Evolutionary conservation across 2,797 vertebrate genomes (phyloP), one percentile per base, ranked within the genome.

Genomic region (Synanceia verrucosa): DNA sequence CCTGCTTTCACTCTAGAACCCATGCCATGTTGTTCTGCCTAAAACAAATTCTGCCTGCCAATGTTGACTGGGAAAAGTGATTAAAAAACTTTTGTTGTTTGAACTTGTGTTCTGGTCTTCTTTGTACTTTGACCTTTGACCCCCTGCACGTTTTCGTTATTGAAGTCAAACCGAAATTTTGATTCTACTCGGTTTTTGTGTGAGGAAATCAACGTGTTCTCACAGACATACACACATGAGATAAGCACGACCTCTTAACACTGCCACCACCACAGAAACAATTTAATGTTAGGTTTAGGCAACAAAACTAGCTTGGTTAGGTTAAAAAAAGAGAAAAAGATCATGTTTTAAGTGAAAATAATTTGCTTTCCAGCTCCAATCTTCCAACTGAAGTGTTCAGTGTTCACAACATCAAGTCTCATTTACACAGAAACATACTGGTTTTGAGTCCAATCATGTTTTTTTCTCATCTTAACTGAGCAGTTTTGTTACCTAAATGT

Each of bases 71-170:
- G 83, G 62, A 88, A 77, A 86, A 82, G 60, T 63, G 63, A 72
- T 61, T 65, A 70, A 51, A 70, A 80, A 84, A 71, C 31, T 33
- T 53, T 73, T 83, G 77, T 85, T 81, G 86, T 90, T 88, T 79
- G 76, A 78, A 2, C 7, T 4, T 0, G 50, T 70, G 56, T 77
- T 28, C 36, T 47, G 43, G 11, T 66, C 41, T 72, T 43, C 29
- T 65, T 59, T 65, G 6, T 50, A 3, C 29, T 4, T 29, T 69
- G 48, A 46, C 29, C 51, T 41, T 68, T 76, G 34, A 21, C 8
- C 26, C 23, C 37, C 16, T n/a, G 18, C 23, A 43, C 2, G 21
- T 26, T 66, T 24, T 18, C 10, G 3, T 31, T 9, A 16, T n/a
- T 9, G n/a, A 41, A n/a, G 39, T 23, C 21, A 4, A 28, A 23